Evolutionary conservation across 2,888 invertebrate species (phyloP), one percentile per base, ranked within the genome.

Genomic region (Clitarchus hookeri): DNA sequence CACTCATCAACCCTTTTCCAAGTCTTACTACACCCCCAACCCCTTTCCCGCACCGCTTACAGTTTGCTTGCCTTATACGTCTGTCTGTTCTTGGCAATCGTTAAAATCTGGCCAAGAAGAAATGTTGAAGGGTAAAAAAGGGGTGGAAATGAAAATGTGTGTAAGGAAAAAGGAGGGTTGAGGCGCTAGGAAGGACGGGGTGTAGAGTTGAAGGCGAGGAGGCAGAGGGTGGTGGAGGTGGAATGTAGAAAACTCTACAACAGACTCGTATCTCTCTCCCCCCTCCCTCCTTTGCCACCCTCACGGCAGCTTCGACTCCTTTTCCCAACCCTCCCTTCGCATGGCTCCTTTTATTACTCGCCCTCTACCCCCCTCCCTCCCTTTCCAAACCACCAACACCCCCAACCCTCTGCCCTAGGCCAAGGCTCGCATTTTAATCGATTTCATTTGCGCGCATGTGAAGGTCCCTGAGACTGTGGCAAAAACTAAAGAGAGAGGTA

Each of bases 371-470:
- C 85, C 48, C 65, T 87, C 87, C 87, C 84, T 84, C 83, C 84
- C 84, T 83, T 25, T 83, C 86, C 54, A 44, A 19, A 44, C 84
- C 84, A 80, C 26, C 48, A 85, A 78, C 48, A 87, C 86, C 87
- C 88, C 84, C 86, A 83, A 86, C 87, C 87, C 86, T 77, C 87
- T 83, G 48, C 87, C 80, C 86, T 86, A 85, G 86, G 87, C 87
- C 87, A 86, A 87, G 87, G 88, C 89, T 93, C 93, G 93, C 93
- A 93, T 93, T 94, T 94, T 94, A 94, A 94, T 94, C 94, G 94
- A 94, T 94, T 94, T 93, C 94, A 94, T 94, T 94, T 93, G 93
- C 93, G 92, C 92, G 93, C 93, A 93, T 93, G 93, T 93, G 93
- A 88, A 87, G 86, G 44, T 65, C 82, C 36, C 82, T 26, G 84